Percentiles rank a stretch among this genome's conserved stretches.
phyloP scores from a whole-genome alignment of 2,797 vertebrate genomes.

The Tinamus major region DNA sequence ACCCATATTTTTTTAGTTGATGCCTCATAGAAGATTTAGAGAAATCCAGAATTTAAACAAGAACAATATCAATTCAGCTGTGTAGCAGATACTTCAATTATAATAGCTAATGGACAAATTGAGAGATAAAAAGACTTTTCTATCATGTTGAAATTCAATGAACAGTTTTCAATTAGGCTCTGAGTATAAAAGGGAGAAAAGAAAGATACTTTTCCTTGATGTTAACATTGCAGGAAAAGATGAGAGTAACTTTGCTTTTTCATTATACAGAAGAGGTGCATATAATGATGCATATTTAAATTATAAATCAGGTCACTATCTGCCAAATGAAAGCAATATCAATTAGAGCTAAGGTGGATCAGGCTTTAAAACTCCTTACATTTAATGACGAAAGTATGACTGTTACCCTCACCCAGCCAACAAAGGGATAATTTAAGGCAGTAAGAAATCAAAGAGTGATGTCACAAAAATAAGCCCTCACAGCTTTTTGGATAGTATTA shows the following conservation, averaged over 20 bases:
- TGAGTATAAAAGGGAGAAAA: conserved; percentile 80
- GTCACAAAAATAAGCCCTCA: conserved; percentile 86
- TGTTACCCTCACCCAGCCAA: conserved; percentile 85
- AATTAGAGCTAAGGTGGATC: conserved; percentile 86
- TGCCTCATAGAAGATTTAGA: conserved; percentile 77
- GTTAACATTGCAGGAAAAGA: conserved; percentile 83
- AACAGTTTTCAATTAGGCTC: conserved; percentile 87
- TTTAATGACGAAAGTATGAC: conserved; percentile 88
- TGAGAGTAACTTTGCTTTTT: conserved; percentile 84
- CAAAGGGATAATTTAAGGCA: conserved; percentile 87
- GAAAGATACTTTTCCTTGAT: conserved; percentile 84
- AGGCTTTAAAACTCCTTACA: conserved; percentile 85
- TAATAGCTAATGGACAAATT: conserved; percentile 87
- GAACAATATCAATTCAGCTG: conserved; percentile 82
- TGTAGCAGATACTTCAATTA: conserved; percentile 86
- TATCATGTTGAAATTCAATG: conserved; percentile 85
- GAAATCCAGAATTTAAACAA: conserved; percentile 82
- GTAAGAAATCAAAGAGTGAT: conserved; percentile 87
- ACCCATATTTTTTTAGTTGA: conserved; percentile 44
- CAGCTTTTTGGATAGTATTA: conserved; percentile 85
- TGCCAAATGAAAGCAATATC: conserved; percentile 87
- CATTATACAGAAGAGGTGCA: conserved; percentile 83
- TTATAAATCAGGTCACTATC: conserved; percentile 88
- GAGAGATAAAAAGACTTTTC: conserved; percentile 86
- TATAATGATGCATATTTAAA: conserved; percentile 86